phyloP scores from a whole-genome alignment of 2,113 vertebrate species.

The Oryctolagus cuniculus region mOryCun1.1 NC_091439.1:93407501-93408000 shows the following conservation, averaged over 20 bases:
- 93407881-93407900: background rate
- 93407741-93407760: too few relatives aligned
- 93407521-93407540: background rate
- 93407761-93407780: background rate
- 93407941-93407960: background rate
- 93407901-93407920: background rate
- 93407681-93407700: too few relatives aligned
- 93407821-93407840: background rate
- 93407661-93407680: too few relatives aligned
- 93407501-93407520: background rate
- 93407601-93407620: background rate
- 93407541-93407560: background rate
- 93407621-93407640: background rate
- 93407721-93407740: too few relatives aligned
- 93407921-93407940: background rate
- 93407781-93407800: background rate
- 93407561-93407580: background rate
- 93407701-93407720: too few relatives aligned
- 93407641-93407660: background rate
- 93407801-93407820: background rate
- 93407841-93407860: background rate
- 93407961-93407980: background rate
- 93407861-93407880: background rate
- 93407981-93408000: background rate
- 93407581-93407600: background rate